Base-by-base conservation (phyloP, 2,888 invertebrate species). In the Eledona agricola region DNA sequence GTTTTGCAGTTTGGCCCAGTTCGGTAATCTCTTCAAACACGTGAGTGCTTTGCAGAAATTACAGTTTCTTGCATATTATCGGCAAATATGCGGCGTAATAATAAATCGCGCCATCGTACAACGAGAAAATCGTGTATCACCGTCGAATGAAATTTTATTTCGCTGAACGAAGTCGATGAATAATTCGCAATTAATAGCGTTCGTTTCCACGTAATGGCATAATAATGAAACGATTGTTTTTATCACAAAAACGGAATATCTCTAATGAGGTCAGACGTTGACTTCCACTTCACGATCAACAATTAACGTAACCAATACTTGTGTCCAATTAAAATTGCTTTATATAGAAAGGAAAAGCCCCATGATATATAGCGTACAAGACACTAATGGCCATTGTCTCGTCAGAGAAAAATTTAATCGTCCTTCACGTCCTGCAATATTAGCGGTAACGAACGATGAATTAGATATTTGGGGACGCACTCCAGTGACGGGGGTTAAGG, bases 401-500 rank as follows among this genome's bases (percentile, higher is more conserved):
- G 4, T 7, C 1, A 12, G n/a, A 12, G 13, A 29, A 29, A 34
- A 34, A 19, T 34, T 16, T 34, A 4, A 4, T 28, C 51, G 32
- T 40, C 16, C 9, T 26, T 32, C 45, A 37, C 23, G 9, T 31
- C 26, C 19, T 31, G 43, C 46, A 49, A 59, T 56, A 58, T 59
- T 50, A 49, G 43, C 53, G 56, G 50, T 60, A 59, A 64, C 55
- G 55, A 59, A 59, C 51, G 59, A 55, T 52, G 52, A 59, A 63
- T 59, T 55, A 46, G 60, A 63, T 58, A 58, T 58, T 53, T 51
- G 47, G 51, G 47, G 49, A 52, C 46, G 50, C 54, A 59, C 47
- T 64, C 59, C 62, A 62, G 57, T 62, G 64, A 63, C 57, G 57
- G 56, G 19, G 62, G 62, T 62, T 52, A 49, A 56, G 37, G 55